A percentile compares a stretch with the other conserved stretches of the same genome.
phyloP scores from a whole-genome alignment of 2,888 invertebrate genomes.

The Scrobipalpa atriplicella region DNA sequence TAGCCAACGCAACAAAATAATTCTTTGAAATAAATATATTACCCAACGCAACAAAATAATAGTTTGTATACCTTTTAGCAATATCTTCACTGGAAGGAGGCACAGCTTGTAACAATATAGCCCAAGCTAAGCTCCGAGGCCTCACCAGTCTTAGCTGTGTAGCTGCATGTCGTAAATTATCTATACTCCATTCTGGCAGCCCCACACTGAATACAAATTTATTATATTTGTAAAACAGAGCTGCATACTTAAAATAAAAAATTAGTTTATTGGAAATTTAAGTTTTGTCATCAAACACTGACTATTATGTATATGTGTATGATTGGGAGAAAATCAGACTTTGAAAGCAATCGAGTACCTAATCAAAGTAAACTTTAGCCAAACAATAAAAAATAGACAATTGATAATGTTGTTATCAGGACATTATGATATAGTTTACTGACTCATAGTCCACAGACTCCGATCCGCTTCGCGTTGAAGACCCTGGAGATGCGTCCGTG shows the following conservation, averaged over 20 bases:
- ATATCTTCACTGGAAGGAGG: conserved; percentile 64
- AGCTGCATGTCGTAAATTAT: conserved; percentile 58
- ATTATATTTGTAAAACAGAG: neutral
- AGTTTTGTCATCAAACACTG: neutral
- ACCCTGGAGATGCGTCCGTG: conserved; percentile 51
- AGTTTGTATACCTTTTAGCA: conserved; percentile 52
- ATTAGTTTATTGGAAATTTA: neutral
- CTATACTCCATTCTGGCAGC: conserved; percentile 64
- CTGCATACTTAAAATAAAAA: neutral
- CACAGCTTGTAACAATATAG: conserved; percentile 65
- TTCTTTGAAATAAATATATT: neutral
- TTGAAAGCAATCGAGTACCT: neutral
- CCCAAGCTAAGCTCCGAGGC: conserved; percentile 73
- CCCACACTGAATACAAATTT: conserved; percentile 50
- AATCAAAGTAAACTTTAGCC: neutral
- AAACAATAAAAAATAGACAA: conserved; percentile 30
- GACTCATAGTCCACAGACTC: conserved; percentile 67
- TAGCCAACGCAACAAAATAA: neutral
- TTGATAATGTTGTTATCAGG: conserved; percentile 32
- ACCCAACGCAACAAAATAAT: neutral
- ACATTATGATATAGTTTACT: conserved; percentile 44
- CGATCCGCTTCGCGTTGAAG: conserved; percentile 50
- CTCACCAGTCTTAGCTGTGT: conserved; percentile 57
- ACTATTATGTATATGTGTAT: neutral
- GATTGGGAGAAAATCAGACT: neutral